These are phyloP conservation scores for Petrocephalus microphthalmus DNA, from an alignment of 2,113 vertebrate species.

Conservation along the genomic window DNA sequence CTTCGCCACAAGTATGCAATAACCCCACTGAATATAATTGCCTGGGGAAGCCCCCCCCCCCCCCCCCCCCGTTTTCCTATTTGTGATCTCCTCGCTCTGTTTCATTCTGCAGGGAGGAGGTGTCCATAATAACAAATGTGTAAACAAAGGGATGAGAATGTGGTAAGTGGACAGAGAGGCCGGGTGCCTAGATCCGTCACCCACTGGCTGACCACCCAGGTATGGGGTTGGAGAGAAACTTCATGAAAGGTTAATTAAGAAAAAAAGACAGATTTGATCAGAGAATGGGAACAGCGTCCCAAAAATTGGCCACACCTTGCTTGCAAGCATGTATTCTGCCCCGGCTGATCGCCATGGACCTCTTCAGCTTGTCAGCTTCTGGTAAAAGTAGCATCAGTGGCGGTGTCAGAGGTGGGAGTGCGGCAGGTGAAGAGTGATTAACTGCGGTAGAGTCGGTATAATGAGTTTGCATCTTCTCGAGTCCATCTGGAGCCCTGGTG, in stretches of 20 bases:
- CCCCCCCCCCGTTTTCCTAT: background rate
- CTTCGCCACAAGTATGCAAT: background rate
- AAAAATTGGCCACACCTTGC: background rate
- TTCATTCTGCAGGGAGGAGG: background rate
- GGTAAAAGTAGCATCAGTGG: background rate
- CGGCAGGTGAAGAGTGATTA: background rate
- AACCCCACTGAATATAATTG: background rate
- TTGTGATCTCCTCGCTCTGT: conserved; percentile 2
- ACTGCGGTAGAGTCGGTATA: background rate
- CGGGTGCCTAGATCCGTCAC: background rate
- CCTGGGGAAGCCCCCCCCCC: background rate
- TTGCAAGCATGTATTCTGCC: background rate
- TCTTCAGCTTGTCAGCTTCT: background rate
- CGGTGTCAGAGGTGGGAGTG: background rate
- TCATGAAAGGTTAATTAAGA: background rate
- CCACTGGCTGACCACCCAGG: background rate
- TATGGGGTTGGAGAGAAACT: background rate
- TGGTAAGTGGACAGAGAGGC: background rate
- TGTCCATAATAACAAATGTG: background rate
- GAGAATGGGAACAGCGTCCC: background rate
- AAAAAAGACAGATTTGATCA: background rate
- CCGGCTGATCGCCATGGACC: background rate
- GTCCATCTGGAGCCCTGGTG: background rate
- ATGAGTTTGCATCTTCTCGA: background rate
- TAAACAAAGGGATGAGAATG: background rate